A percentile compares a stretch with the other conserved stretches of the same genome.
Conservation (phyloP, 2,113 vertebrate species). For the Menidia beryllina region DNA sequence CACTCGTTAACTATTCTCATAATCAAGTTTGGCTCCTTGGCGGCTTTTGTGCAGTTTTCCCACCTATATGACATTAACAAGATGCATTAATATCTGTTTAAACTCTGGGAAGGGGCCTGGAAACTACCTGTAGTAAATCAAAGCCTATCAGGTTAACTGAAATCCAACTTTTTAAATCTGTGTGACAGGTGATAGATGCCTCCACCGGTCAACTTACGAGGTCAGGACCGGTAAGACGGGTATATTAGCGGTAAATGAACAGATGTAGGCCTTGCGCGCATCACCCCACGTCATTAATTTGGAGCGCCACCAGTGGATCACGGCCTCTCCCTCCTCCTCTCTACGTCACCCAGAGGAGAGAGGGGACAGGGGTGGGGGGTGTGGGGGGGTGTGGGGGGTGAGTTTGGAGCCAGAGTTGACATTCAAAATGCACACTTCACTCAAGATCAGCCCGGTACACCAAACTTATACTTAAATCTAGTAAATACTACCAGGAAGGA, state of each 20-base stretch:
- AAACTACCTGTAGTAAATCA: too few relatives aligned
- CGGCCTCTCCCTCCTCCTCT: slow-evolving; percentile 26
- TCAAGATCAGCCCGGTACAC: slow-evolving; percentile 64
- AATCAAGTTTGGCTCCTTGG: not conserved
- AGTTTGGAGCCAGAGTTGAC: slow-evolving; percentile 70
- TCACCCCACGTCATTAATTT: slow-evolving; percentile 54
- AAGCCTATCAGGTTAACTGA: too few relatives aligned
- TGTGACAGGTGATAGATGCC: too few relatives aligned
- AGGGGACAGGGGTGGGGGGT: slow-evolving; percentile 37
- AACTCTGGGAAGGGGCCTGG: not conserved
- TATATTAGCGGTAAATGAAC: not conserved
- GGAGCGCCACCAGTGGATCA: slow-evolving; percentile 41
- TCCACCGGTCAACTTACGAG: too few relatives aligned
- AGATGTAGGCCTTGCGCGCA: slow-evolving; percentile 15
- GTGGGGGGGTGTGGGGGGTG: slow-evolving; percentile 23
- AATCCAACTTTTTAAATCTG: too few relatives aligned
- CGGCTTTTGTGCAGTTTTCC: not conserved
- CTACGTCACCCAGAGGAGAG: slow-evolving; percentile 35
- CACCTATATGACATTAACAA: slow-evolving; percentile 26
- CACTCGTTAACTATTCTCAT: slow-evolving; percentile 1
- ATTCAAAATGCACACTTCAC: slow-evolving; percentile 77
- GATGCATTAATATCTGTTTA: slow-evolving; percentile 32
- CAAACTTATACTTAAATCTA: slow-evolving; percentile 69
- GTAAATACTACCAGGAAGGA: slow-evolving; percentile 68
- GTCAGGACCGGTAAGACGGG: too few relatives aligned